Percentiles rank a stretch among this genome's conserved stretches.
phyloP scores from a whole-genome alignment of 2,888 invertebrate species.

The Bellardia bayeri region DNA sequence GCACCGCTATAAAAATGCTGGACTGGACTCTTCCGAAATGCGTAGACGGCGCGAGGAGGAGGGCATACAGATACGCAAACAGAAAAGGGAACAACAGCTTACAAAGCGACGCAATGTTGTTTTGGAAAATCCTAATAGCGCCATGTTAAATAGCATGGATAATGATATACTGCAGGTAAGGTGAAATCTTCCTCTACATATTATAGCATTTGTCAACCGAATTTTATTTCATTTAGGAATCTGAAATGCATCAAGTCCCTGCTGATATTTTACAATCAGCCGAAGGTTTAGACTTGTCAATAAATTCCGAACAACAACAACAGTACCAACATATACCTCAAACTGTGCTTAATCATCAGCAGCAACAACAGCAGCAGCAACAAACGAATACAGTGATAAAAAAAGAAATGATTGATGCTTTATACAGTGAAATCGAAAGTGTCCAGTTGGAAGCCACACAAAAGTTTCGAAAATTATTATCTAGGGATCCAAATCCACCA shows the following conservation, averaged over 20 bases:
- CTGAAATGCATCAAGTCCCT: constrained; percentile 76
- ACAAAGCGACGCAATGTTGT: constrained; percentile 95
- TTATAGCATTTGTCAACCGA: neutral
- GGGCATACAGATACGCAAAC: constrained; percentile 97
- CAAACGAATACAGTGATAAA: constrained; percentile 79
- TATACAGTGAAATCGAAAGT: constrained; percentile 90
- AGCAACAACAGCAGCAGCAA: constrained; percentile 67
- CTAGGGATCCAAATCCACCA: constrained; percentile 97
- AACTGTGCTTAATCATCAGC: constrained; percentile 66
- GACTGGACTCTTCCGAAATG: constrained; percentile 95
- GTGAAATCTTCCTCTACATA: neutral
- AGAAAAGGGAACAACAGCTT: constrained; percentile 97
- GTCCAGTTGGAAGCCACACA: constrained; percentile 95
- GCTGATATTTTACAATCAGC: constrained; percentile 54
- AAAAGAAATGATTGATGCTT: constrained; percentile 92
- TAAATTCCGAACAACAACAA: constrained; percentile 61
- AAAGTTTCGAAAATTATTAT: constrained; percentile 96
- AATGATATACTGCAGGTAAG: constrained; percentile 83
- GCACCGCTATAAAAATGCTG: constrained; percentile 97
- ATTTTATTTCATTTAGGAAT: constrained; percentile 74
- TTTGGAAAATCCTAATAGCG: constrained; percentile 81
- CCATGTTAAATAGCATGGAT: constrained; percentile 79
- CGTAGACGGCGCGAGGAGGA: constrained; percentile 97
- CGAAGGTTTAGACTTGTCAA: constrained; percentile 64
- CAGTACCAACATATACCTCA: constrained; percentile 69